Conservation (phyloP, 1,140 invertebrate genomes). For the Leptopilina boulardi region DNA sequence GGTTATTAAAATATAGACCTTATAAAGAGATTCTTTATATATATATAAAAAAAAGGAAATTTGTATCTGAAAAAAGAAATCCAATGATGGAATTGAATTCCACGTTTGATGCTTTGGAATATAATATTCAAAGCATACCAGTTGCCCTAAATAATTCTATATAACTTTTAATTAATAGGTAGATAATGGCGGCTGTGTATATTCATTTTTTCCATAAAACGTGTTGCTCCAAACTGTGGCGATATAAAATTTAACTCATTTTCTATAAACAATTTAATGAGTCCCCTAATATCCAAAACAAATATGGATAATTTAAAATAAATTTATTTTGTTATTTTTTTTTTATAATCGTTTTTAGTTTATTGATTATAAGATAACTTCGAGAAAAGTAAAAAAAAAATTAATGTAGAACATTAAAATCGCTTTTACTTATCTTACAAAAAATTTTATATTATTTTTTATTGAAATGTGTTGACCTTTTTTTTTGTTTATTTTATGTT, state of each 20-base stretch:
- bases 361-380: too few species aligned
- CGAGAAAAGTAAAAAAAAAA: too few species aligned
- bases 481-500: neutral
- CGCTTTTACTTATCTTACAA: too few species aligned
- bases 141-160: slow-evolving; percentile 4
- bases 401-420: too few species aligned
- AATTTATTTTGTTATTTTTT: too few species aligned
- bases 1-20: slow-evolving; percentile 64
- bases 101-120: neutral
- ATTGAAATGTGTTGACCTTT: too few species aligned
- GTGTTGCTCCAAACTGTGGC: neutral
- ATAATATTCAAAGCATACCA: slow-evolving; percentile 6
- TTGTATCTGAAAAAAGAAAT: too few species aligned
- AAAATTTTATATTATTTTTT: too few species aligned
- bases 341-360: too few species aligned
- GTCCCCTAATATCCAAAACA: too few species aligned
- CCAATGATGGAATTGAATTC: slow-evolving; percentile 34
- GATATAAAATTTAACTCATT: neutral
- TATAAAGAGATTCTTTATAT: slow-evolving; percentile 45
- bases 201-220: neutral
- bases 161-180: neutral
- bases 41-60: slow-evolving; percentile 41
- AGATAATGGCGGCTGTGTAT: slow-evolving; percentile 12
- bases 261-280: neutral
- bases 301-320: too few species aligned